Evolutionary conservation across 2,113 vertebrate species (phyloP).

Genomic region (Hepsetus odoe): DNA sequence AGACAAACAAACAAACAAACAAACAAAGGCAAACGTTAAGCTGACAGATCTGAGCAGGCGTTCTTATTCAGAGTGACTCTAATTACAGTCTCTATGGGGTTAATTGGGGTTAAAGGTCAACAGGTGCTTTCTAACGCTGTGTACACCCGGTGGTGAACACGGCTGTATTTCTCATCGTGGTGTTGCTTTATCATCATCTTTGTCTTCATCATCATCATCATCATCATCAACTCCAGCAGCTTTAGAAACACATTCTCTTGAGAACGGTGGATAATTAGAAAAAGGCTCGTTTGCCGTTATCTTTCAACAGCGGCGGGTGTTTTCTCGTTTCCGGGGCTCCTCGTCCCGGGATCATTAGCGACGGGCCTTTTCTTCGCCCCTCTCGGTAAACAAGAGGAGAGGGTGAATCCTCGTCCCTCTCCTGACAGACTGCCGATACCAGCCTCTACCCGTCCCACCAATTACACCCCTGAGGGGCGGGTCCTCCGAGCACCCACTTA

Average conservation of each 20-base stretch:
- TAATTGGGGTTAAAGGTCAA: too few species aligned
- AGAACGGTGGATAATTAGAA: neutral
- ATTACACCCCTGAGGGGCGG: slow-evolving; percentile 59
- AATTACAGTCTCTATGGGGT: too few species aligned
- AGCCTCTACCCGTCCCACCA: slow-evolving; percentile 53
- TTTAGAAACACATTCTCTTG: neutral
- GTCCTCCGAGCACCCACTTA: slow-evolving; percentile 62
- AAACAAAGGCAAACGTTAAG: too few species aligned
- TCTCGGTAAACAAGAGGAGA: slow-evolving; percentile 19
- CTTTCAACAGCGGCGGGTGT: neutral
- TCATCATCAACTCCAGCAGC: neutral
- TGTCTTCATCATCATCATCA: neutral
- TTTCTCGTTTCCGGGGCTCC: neutral
- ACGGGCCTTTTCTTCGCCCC: neutral
- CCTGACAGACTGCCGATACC: slow-evolving; percentile 15
- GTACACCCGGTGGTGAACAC: too few species aligned
- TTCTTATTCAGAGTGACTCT: too few species aligned
- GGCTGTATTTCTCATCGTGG: too few species aligned
- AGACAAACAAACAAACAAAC: too few species aligned
- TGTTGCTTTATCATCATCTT: slow-evolving; percentile 4
- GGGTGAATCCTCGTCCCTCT: neutral
- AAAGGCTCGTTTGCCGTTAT: neutral
- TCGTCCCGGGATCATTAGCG: neutral
- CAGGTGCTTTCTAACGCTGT: too few species aligned
- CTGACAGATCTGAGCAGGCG: too few species aligned